Base-by-base conservation (phyloP, 1,140 invertebrate genomes). In the Pararge aegeria region DNA sequence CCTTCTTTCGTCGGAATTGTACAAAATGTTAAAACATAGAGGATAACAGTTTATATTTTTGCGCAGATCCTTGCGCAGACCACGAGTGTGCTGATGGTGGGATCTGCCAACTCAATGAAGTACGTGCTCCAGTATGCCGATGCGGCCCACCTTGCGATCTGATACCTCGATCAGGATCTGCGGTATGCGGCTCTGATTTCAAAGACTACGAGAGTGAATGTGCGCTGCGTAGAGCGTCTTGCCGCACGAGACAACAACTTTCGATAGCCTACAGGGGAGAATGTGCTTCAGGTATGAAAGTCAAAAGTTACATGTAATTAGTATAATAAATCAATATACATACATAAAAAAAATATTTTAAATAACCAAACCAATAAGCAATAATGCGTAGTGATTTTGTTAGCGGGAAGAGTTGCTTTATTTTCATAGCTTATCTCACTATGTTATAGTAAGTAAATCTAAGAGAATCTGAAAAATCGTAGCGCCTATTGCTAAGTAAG, bases 131-230 rank as follows among this genome's bases (percentile, higher is more conserved):
- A 0, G 92, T 93, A 12, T 97, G 96, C 83, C 91, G 92, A 30
- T 97, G 96, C 78, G 94, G 94, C 27, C 94, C 95, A 63, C 90
- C 93, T 27, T 97, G 96, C 77, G 91, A 93, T 24, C 82, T 94
- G 55, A 93, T 95, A 61, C 94, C 94, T 62, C 90, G 93, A 5
- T 94, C 95, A 0, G 85, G 85, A 0, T 82, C 86, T 0, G 81
- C 81, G 0, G 95, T 97, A 12, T 98, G 96, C 78, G 96, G 94
- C n/a, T 96, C 94, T 5, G 94, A 95, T 72, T 95, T 95, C 55
- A 94, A 94, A 84, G 97, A 96, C 19, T 98, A 97, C 85, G 93
- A 93, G 6, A 97, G 96, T 78, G 95, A 96, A 73, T 97, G 96
- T 80, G 91, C 92, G 18, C 84, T 97, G 29, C 90, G 93, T 34